Evolutionary conservation across 2,797 vertebrate genomes (phyloP).

Genomic region (Sebastes glaucus): DNA sequence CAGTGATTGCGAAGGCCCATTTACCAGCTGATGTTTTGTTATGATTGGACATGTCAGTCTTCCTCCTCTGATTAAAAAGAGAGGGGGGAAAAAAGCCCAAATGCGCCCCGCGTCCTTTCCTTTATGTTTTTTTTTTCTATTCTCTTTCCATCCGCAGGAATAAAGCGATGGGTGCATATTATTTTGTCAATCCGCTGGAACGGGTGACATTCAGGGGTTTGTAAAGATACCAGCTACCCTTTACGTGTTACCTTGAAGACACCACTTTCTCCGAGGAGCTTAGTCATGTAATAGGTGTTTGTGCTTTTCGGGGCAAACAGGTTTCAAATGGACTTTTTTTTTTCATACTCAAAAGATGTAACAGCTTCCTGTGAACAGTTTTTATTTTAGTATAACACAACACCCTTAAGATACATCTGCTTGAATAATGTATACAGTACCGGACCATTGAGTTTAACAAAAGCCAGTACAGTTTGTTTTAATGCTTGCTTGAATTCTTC

Average conservation of each 20-base stretch:
- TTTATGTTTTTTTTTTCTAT: slow-evolving; percentile 61
- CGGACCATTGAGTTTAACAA: not conserved
- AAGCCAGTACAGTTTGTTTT: not conserved
- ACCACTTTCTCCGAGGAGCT: slow-evolving; percentile 27
- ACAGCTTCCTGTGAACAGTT: not conserved
- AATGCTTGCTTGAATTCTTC: not conserved
- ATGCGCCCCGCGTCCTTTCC: slow-evolving; percentile 90
- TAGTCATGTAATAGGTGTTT: slow-evolving; percentile 38
- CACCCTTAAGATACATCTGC: not conserved
- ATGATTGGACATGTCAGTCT: slow-evolving; percentile 99
- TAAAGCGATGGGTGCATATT: slow-evolving; percentile 95
- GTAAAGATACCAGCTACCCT: slow-evolving; percentile 69
- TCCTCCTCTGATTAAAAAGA: slow-evolving; percentile 99
- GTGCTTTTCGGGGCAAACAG: slow-evolving; percentile 3
- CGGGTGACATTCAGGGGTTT: slow-evolving; percentile 86
- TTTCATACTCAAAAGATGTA: slow-evolving; percentile 4
- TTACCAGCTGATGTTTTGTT: slow-evolving; percentile 98
- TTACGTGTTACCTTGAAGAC: slow-evolving; percentile 65
- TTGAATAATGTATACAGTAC: slow-evolving; percentile 9
- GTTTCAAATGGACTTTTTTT: slow-evolving; percentile 37
- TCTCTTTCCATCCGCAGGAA: slow-evolving; percentile 83
- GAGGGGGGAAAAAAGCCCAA: slow-evolving; percentile 78
- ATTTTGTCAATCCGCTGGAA: slow-evolving; percentile 95
- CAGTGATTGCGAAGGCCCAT: slow-evolving; percentile 93
- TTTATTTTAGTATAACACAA: not conserved